These are phyloP conservation scores for human DNA, from an alignment of 2,113 vertebrate genomes.

Conservation along the genomic window DNA sequence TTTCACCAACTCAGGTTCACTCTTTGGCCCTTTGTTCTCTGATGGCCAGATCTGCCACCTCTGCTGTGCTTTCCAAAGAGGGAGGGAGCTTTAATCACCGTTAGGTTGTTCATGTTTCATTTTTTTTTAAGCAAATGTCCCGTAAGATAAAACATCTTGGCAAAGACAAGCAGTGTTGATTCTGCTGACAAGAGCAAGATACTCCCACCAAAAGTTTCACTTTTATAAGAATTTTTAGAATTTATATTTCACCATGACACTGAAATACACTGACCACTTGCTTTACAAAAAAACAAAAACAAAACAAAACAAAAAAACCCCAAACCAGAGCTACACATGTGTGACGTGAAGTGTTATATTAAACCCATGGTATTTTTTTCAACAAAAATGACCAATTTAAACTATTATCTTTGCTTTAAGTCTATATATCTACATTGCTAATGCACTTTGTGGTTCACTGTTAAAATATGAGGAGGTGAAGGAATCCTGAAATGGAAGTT, in stretches of 20 bases:
- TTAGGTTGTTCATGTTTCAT: conserved; percentile 29
- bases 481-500: neutral
- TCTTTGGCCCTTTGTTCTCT: conserved; percentile 69
- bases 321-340: neutral
- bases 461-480: neutral
- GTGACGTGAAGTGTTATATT: neutral
- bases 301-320: neutral
- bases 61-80: conserved; percentile 36
- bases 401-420: neutral
- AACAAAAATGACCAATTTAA: neutral
- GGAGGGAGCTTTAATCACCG: neutral
- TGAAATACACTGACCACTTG: neutral
- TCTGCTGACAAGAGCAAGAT: conserved; percentile 24
- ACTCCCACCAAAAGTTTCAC: neutral
- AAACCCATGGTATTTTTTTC: conserved; percentile 4
- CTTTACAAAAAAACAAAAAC: neutral
- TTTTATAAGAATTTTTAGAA: conserved; percentile 48
- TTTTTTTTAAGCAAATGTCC: neutral
- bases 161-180: neutral
- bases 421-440: neutral
- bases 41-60: conserved; percentile 63
- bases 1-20: conserved; percentile 52
- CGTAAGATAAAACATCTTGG: conserved; percentile 47
- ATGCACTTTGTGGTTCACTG: neutral
- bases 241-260: neutral